Evolutionary conservation across 2,888 invertebrate species (phyloP), one percentile per base, ranked within the genome.

Genomic region (Euclidia mi): DNA sequence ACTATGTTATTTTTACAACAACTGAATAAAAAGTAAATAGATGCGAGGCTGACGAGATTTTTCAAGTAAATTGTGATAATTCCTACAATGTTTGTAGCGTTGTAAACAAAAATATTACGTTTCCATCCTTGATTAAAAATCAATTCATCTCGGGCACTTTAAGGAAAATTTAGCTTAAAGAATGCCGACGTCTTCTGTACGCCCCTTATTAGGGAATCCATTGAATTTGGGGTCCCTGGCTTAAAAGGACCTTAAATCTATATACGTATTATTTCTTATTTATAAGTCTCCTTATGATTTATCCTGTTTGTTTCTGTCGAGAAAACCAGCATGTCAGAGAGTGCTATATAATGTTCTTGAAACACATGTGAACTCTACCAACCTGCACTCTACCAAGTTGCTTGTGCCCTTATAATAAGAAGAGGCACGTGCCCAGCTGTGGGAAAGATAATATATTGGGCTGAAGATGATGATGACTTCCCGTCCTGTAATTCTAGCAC

Each of bases 71-170:
- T 41, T 41, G 40, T 9, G 14, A 20, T 48, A 32, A 41, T 48
- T 32, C 18, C 0, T 29, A 29, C 25, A 31, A 41, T 18, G 32
- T 25, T 32, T n/a, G 32, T 20, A 49, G 34, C 34, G 28, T 35
- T 42, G 42, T 42, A 49, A 49, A 42, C 34, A 49, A 49, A 48
- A 53, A 53, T 49, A 56, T 42, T 49, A 42, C 20, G 32, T 42
- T 42, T 49, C 34, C 49, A 25, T 35, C 35, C 42, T 32, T 49
- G 49, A 49, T 49, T 49, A 49, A 49, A 49, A 42, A 42, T 49
- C 49, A 35, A 49, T 49, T 49, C 28, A 37, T 43, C 43, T 28
- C 9, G 17, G n/a, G 35, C 29, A 37, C 50, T 50, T 50, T 35
- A 18, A 43, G 43, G 50, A 50, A 50, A 50, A 50, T 43, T 17